Conservation (phyloP, 2,888 invertebrate genomes). For the Carabus problematicus region DNA sequence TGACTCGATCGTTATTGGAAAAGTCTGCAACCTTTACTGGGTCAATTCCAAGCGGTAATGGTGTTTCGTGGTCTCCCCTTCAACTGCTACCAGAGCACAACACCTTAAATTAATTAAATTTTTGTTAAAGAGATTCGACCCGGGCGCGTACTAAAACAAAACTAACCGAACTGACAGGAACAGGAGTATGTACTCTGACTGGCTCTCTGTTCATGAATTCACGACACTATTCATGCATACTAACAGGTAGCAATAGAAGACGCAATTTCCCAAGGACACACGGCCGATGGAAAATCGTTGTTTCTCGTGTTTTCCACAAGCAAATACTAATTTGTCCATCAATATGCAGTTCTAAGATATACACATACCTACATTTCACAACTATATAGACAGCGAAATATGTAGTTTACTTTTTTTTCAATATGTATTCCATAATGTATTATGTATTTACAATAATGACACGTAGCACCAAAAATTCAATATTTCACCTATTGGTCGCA, state of each 20-base stretch:
- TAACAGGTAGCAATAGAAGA: not conserved
- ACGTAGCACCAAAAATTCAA: too few relatives aligned
- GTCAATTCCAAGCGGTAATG: conserved; percentile 37
- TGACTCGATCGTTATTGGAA: conserved; percentile 34
- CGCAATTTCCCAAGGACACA: not conserved
- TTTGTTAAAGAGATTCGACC: conserved; percentile 9
- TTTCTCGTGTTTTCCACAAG: not conserved
- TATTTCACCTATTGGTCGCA: too few relatives aligned
- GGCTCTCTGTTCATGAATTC: too few relatives aligned
- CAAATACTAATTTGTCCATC: conserved; percentile 10
- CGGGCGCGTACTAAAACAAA: conserved; percentile 1
- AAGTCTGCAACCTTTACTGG: conserved; percentile 38
- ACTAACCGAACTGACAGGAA: not conserved
- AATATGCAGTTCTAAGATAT: too few relatives aligned
- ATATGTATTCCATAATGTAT: too few relatives aligned
- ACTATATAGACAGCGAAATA: too few relatives aligned
- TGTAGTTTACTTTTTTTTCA: too few relatives aligned
- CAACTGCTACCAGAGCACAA: conserved; percentile 20
- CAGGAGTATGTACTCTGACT: too few relatives aligned
- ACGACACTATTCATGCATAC: not conserved
- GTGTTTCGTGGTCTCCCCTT: conserved; percentile 35
- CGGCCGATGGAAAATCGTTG: not conserved
- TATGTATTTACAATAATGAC: too few relatives aligned
- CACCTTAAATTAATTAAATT: conserved; percentile 41
- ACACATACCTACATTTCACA: too few relatives aligned